Conservation (phyloP, 2,888 invertebrate species). For the Oscheius onirici region DNA sequence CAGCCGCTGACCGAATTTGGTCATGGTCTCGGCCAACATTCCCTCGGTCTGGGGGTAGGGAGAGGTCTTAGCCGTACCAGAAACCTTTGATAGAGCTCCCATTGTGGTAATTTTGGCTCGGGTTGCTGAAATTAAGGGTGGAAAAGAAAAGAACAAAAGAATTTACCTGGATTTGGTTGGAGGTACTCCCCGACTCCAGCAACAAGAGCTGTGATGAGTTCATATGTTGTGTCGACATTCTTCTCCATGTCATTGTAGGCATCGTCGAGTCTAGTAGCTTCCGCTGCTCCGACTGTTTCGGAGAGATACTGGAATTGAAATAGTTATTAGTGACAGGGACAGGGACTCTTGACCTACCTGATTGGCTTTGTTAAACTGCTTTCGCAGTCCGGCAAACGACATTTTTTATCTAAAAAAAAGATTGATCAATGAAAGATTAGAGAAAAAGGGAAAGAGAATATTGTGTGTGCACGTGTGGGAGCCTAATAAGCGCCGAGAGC, state of each 20-base stretch:
- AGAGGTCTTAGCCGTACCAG: conserved; percentile 77
- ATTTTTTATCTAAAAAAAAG: conserved; percentile 75
- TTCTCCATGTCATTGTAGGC: conserved; percentile 99
- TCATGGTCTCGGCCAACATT: conserved; percentile 94
- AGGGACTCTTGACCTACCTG: conserved; percentile 79
- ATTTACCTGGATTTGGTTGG: conserved; percentile 90
- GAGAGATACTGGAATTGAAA: conserved; percentile 87
- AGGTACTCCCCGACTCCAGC: conserved; percentile 96
- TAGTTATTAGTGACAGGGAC: neutral
- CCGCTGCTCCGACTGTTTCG: conserved; percentile 99
- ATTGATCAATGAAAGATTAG: neutral
- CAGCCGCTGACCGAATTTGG: conserved; percentile 90
- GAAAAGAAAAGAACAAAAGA: conserved; percentile 14
- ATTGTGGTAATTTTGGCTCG: conserved; percentile 75
- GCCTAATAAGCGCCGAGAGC: conserved; percentile 14
- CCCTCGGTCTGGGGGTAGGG: conserved; percentile 99
- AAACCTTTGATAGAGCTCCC: conserved; percentile 86
- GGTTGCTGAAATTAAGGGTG: conserved; percentile 75
- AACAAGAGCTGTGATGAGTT: conserved; percentile 94
- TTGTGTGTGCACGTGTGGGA: conserved; percentile 11
- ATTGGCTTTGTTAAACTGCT: conserved; percentile 99
- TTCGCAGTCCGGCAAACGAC: conserved; percentile 98
- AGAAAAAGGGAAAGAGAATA: neutral
- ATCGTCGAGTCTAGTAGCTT: conserved; percentile 97
- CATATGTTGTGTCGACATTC: conserved; percentile 98